These are phyloP conservation scores for Channa maculata DNA, from an alignment of 2,113 vertebrate species.

Conservation along the genomic window DNA sequence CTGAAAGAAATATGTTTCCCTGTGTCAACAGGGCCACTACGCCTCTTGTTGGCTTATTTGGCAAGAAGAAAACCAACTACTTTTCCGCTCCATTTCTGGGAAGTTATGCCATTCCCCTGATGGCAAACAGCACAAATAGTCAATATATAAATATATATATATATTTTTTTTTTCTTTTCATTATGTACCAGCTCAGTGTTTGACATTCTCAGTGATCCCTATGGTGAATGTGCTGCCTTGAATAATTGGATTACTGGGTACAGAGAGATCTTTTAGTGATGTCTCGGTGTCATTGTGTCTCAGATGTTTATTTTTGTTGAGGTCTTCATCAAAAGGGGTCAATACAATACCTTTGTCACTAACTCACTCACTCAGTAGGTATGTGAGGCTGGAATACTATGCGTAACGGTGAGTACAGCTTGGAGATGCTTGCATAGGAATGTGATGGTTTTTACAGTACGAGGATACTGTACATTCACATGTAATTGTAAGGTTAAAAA, in stretches of 20 bases:
- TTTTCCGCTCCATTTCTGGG: slow-evolving; percentile 55
- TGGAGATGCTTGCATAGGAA: too few species aligned
- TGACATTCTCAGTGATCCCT: slow-evolving; percentile 41
- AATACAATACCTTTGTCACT: slow-evolving; percentile 1
- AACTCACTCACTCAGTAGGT: neutral
- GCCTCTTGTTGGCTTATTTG: slow-evolving; percentile 63
- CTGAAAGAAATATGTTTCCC: slow-evolving; percentile 79
- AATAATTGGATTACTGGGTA: slow-evolving; percentile 41
- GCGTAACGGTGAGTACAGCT: too few species aligned
- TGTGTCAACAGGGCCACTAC: slow-evolving; percentile 68
- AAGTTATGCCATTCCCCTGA: slow-evolving; percentile 25
- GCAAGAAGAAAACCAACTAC: slow-evolving; percentile 57
- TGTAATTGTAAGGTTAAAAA: too few species aligned
- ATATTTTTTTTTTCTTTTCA: slow-evolving; percentile 46
- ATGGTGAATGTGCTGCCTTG: slow-evolving; percentile 16
- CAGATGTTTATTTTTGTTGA: slow-evolving; percentile 30
- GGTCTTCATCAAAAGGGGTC: slow-evolving; percentile 15
- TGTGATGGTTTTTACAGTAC: too few species aligned
- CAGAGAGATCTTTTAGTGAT: slow-evolving; percentile 18
- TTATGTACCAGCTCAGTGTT: slow-evolving; percentile 36
- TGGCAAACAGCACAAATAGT: slow-evolving; percentile 40
- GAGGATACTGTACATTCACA: too few species aligned
- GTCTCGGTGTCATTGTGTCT: slow-evolving; percentile 14
- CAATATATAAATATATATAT: slow-evolving; percentile 11
- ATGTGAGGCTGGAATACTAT: neutral